Percentiles rank a stretch among this genome's conserved stretches.
These are phyloP conservation scores for Phyllotreta cruciferae DNA, from an alignment of 2,888 invertebrate genomes.

Conservation along the genomic window DNA sequence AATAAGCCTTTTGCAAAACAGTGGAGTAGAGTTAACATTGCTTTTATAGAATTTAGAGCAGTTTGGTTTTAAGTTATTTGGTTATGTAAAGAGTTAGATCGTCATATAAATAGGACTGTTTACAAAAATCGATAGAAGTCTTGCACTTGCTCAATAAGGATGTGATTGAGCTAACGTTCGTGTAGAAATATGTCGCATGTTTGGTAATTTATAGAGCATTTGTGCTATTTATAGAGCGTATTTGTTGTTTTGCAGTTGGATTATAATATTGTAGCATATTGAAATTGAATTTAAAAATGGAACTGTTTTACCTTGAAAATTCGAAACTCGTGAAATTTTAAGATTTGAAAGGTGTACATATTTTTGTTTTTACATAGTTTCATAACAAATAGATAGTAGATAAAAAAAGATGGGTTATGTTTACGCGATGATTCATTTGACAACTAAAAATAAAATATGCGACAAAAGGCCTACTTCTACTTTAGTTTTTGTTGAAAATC, in stretches of 20 bases:
- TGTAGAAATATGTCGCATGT: no score
- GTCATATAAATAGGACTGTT: neutral
- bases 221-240: no score
- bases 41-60: neutral
- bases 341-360: neutral
- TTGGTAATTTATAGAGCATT: no score
- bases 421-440: conserved; percentile 1
- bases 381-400: neutral
- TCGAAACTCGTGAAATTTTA: no score
- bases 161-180: no score
- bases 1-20: conserved; percentile 22
- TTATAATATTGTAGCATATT: no score
- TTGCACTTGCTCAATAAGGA: no score
- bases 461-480: neutral
- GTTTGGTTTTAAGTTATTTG: no score
- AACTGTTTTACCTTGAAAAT: no score
- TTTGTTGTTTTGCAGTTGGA: no score
- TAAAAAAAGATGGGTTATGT: conserved; percentile 14
- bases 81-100: neutral
- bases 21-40: conserved; percentile 13
- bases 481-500: neutral
- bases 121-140: conserved; percentile 3
- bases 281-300: no score
- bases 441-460: neutral
- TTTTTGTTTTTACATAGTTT: neutral